These are phyloP conservation scores for Xenus cinereus DNA, from an alignment of 2,113 vertebrate genomes.

Conservation along the genomic window DNA sequence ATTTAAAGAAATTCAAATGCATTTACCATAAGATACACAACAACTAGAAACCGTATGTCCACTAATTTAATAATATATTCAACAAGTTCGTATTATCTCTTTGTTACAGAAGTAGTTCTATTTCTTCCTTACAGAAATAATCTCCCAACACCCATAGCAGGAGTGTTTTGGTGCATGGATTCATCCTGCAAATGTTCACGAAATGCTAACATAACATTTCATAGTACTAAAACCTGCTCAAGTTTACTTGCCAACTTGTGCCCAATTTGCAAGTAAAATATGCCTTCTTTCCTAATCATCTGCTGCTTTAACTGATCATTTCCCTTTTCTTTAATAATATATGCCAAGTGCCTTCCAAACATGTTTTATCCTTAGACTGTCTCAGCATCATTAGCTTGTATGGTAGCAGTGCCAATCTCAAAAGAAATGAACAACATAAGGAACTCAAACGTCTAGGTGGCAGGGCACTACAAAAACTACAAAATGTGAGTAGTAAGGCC, in stretches of 20 bases:
- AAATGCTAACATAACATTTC: conserved; percentile 57
- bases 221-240: conserved; percentile 50
- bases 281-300: conserved; percentile 63
- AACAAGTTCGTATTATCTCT: neutral
- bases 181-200: conserved; percentile 29
- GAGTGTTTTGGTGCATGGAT: neutral
- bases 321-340: conserved; percentile 72
- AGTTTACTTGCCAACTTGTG: conserved; percentile 69
- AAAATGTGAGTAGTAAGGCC: neutral
- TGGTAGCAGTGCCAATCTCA: neutral
- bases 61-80: conserved; percentile 1
- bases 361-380: conserved; percentile 50
- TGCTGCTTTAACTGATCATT: conserved; percentile 69
- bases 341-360: conserved; percentile 58
- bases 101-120: neutral
- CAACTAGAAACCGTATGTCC: conserved; percentile 25
- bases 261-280: conserved; percentile 75
- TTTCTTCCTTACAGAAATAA: neutral
- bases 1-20: conserved; percentile 20
- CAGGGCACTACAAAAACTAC: neutral
- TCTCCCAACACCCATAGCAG: neutral
- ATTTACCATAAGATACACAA: neutral
- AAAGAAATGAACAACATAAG: neutral
- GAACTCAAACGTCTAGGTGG: neutral
- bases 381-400: neutral